Evolutionary conservation across 2,888 invertebrate genomes (phyloP).

Genomic region (Philereme transversata): DNA sequence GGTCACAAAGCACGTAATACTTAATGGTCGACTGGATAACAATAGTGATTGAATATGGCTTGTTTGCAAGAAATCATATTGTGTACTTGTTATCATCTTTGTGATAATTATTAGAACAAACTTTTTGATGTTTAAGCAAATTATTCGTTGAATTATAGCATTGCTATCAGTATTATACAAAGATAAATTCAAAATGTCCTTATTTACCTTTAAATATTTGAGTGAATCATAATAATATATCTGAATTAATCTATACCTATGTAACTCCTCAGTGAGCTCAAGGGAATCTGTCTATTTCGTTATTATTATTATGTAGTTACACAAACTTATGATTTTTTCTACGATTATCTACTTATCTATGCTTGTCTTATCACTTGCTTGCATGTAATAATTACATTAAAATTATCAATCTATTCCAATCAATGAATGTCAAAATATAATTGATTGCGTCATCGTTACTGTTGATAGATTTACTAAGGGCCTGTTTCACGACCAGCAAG

Average conservation of each 20-base stretch:
- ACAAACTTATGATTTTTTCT: no score
- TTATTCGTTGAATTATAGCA: neutral
- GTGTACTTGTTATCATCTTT: slow-evolving; percentile 2
- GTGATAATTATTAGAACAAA: slow-evolving; percentile 10
- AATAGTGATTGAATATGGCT: neutral
- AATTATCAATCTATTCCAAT: no score
- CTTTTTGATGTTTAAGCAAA: slow-evolving; percentile 3
- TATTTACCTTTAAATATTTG: neutral
- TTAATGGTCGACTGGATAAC: neutral
- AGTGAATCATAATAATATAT: neutral
- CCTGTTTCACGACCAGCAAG: no score
- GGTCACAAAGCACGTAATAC: neutral
- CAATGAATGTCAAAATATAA: no score
- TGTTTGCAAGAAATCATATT: slow-evolving; percentile 8
- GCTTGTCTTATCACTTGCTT: neutral
- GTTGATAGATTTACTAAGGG: no score
- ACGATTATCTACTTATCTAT: no score
- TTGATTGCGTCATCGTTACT: no score
- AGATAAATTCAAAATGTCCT: neutral
- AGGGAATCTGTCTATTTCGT: neutral
- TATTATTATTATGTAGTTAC: neutral
- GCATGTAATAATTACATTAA: no score
- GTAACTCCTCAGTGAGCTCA: neutral
- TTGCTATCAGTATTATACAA: neutral
- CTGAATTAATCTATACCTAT: neutral